Conservation (phyloP, 2,888 invertebrate genomes). For the Drosophila sordidula region DNA sequence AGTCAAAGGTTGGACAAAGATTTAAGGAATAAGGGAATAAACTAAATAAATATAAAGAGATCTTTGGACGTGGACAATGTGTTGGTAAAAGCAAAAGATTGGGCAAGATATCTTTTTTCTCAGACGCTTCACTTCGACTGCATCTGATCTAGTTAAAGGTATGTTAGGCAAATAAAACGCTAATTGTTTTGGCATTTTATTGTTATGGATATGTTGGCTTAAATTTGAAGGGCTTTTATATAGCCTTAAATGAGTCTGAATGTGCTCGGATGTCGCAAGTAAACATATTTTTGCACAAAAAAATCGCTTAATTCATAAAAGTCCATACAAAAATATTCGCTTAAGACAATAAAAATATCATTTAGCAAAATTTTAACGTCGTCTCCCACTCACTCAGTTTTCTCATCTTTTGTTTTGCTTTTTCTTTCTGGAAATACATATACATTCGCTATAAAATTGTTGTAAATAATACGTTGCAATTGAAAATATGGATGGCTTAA, state of each 20-base stretch:
- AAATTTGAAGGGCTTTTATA: constrained; percentile 2
- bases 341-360: constrained; percentile 30
- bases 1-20: constrained; percentile 21
- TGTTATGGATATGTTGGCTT: constrained; percentile 33
- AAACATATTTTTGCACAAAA: constrained; percentile 11
- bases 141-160: not conserved
- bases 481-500: constrained; percentile 36
- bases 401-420: not conserved
- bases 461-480: constrained; percentile 45
- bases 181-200: constrained; percentile 43
- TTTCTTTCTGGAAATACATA: constrained; percentile 11
- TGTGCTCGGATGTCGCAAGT: not conserved
- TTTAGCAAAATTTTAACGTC: constrained; percentile 35
- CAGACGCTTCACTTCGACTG: not conserved
- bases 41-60: constrained; percentile 47
- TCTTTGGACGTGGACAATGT: constrained; percentile 40
- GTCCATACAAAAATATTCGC: constrained; percentile 34
- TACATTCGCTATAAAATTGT: constrained; percentile 17
- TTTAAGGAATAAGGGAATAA: constrained; percentile 11
- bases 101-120: constrained; percentile 22
- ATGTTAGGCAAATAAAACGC: constrained; percentile 34
- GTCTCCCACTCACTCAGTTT: not conserved
- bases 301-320: constrained; percentile 29
- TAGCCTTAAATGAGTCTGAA: constrained; percentile 3
- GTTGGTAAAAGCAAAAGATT: constrained; percentile 8